Percentiles rank a stretch among this genome's conserved stretches.
Conservation (phyloP, 2,888 invertebrate genomes). For the Drosophila mayaguana region DNA sequence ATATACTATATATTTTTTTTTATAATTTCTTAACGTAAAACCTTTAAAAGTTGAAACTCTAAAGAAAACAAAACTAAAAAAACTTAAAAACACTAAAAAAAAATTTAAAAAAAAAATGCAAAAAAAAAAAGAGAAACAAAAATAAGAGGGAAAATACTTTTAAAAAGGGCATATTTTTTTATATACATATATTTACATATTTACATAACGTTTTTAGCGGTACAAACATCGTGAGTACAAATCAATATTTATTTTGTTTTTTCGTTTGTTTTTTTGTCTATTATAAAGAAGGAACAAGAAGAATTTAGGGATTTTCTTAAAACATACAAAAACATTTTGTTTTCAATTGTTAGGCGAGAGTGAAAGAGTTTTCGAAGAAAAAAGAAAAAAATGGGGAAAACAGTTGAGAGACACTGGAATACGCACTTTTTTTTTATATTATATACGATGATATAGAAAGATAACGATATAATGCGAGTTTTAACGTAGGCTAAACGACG, state of each 20-base stretch:
- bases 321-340: constrained; percentile 29
- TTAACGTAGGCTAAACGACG: constrained; percentile 38
- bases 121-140: constrained; percentile 7
- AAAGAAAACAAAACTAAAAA: constrained; percentile 22
- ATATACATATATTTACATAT: constrained; percentile 68
- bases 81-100: constrained; percentile 19
- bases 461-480: constrained; percentile 68
- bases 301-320: constrained; percentile 46
- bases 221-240: constrained; percentile 76
- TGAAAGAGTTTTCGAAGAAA: constrained; percentile 17
- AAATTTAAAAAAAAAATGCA: constrained; percentile 26
- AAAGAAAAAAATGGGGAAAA: background rate
- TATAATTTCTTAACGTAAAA: constrained; percentile 60
- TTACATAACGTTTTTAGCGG: constrained; percentile 66
- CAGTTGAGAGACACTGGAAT: constrained; percentile 30
- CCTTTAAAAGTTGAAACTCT: constrained; percentile 54
- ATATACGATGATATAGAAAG: constrained; percentile 39
- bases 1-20: constrained; percentile 22
- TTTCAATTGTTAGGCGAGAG: constrained; percentile 65
- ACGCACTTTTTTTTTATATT: constrained; percentile 21
- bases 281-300: constrained; percentile 25
- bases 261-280: constrained; percentile 36
- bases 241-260: constrained; percentile 59
- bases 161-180: constrained; percentile 71
- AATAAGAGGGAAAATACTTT: constrained; percentile 44